Percentiles rank a stretch among this genome's conserved stretches.
Conservation (phyloP, 2,888 invertebrate species). For the Melinaea marsaeus region DNA sequence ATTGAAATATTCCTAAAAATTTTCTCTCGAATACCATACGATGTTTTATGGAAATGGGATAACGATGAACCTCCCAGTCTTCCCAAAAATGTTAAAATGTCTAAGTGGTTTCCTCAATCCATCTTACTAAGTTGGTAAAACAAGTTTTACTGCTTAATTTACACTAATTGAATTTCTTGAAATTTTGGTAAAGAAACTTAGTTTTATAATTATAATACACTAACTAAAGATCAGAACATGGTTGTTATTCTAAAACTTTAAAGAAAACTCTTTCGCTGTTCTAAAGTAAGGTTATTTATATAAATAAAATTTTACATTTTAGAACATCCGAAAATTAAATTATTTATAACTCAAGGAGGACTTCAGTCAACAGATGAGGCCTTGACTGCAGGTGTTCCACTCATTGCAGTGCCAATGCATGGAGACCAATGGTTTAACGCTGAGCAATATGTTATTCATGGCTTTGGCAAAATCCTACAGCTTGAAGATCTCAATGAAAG, state of each 20-base stretch:
- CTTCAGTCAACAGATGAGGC: conserved; percentile 64
- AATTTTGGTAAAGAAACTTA: background rate
- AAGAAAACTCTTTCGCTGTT: background rate
- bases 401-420: conserved; percentile 58
- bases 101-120: conserved; percentile 48
- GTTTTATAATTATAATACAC: conserved; percentile 1
- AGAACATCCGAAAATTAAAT: conserved; percentile 51
- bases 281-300: background rate
- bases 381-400: conserved; percentile 53
- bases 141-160: background rate
- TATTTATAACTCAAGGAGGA: conserved; percentile 69
- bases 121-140: conserved; percentile 19
- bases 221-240: too few species aligned
- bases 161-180: background rate
- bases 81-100: conserved; percentile 46
- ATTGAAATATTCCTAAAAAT: conserved; percentile 40
- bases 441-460: conserved; percentile 40
- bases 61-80: conserved; percentile 37
- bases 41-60: conserved; percentile 55
- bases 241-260: too few species aligned
- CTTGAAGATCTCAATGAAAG: conserved; percentile 41
- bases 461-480: conserved; percentile 48
- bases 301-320: background rate
- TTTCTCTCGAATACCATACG: conserved; percentile 48
- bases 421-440: conserved; percentile 59